Evolutionary conservation across 2,113 vertebrate species (phyloP).

Genomic region (Glaucomys volans): DNA sequence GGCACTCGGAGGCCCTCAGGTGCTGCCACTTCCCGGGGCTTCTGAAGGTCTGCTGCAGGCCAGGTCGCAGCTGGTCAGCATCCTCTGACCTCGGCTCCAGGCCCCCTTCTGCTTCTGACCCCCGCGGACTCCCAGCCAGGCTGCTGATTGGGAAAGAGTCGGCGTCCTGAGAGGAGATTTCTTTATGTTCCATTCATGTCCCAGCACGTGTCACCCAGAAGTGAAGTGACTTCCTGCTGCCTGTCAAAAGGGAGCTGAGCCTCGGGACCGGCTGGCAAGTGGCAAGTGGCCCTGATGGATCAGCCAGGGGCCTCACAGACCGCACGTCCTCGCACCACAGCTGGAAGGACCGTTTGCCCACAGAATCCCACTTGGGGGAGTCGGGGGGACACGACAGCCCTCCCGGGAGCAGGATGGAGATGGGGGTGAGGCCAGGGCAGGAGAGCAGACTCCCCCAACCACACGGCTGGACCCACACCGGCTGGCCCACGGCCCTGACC

Average conservation of each 20-base stretch:
- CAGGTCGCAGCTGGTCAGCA: accelerated
- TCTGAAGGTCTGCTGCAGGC: background rate
- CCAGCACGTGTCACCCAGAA: background rate
- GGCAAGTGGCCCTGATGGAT: background rate
- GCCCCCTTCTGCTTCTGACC: background rate
- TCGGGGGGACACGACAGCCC: background rate
- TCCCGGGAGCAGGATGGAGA: background rate
- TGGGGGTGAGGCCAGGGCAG: background rate
- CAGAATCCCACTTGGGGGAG: background rate
- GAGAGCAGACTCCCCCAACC: too few species aligned
- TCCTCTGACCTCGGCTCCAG: background rate
- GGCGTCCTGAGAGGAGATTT: background rate
- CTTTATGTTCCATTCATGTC: background rate
- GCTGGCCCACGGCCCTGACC: too few species aligned
- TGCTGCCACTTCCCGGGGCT: background rate
- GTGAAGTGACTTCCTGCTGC: background rate
- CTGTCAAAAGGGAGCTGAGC: background rate
- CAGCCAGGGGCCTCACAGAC: accelerated
- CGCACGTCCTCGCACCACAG: background rate
- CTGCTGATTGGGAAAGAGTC: background rate
- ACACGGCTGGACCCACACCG: too few species aligned
- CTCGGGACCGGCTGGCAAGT: background rate
- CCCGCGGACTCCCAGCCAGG: background rate
- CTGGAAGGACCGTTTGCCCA: background rate
- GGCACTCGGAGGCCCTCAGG: background rate